Evolutionary conservation across 2,797 vertebrate species (phyloP), one percentile per base, ranked within the genome.

Genomic region (Rhinatrema bivittatum): DNA sequence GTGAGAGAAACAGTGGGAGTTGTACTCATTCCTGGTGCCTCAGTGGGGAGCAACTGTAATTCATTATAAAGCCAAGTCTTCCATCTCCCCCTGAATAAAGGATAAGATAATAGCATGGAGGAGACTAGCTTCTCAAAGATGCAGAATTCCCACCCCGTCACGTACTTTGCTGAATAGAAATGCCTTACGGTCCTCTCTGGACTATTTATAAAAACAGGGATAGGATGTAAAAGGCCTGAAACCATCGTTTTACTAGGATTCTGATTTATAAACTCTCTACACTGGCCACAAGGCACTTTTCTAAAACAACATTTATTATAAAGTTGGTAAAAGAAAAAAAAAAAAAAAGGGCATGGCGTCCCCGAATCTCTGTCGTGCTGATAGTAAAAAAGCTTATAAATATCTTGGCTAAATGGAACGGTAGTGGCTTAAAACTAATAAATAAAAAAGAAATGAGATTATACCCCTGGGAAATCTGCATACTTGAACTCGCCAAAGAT

Each of bases 21-120:
- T 34, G 56, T 44, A 41, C 43, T 20, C 44, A 30, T 36, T 32
- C 46, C 45, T 11, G 28, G 38, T 18, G 29, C 16, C 42, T 42
- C 32, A 18, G 36, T 46, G 13, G 37, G 35, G 26, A 37, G 33
- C 10, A 13, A 12, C 34, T 13, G 42, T 13, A 19, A 30, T 30
- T 41, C 36, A 14, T 36, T 24, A 31, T 3, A 20, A 25, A 17
- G 37, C 10, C 3, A 7, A 17, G 14, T 14, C 19, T 10, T 25
- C 7, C 11, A 15, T n/a, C 16, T 43, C 30, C n/a, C 27, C 35
- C 24, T 10, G 10, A 15, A 37, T 14, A 27, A 25, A 7, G 5
- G 4, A 18, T 25, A 15, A 30, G n/a, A 34, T 32, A 22, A 19
- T 28, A 26, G 20, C 34, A 20, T 3, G 5, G 18, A 17, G 22